phyloP scores from a whole-genome alignment of 2,888 invertebrate genomes.

The Dryomyza anilis region DNA sequence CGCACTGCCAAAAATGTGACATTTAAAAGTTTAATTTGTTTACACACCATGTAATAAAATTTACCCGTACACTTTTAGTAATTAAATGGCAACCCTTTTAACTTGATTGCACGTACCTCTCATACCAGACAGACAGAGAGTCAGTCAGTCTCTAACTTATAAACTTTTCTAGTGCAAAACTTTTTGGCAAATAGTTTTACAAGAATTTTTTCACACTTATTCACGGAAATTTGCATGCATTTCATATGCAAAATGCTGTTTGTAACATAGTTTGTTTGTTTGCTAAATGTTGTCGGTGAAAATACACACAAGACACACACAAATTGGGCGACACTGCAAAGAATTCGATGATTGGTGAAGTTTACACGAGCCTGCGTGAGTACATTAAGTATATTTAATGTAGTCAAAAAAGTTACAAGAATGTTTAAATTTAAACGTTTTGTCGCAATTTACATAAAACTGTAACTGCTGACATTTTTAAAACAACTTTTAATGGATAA shows the following conservation, averaged over 20 bases:
- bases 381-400: no score
- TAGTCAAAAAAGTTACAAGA: no score
- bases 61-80: conserved; percentile 20
- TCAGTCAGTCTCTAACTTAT: not conserved
- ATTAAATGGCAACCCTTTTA: conserved; percentile 28
- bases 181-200: conserved; percentile 6
- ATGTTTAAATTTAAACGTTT: no score
- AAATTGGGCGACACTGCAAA: conserved; percentile 1
- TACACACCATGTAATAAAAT: not conserved
- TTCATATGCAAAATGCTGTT: conserved; percentile 22
- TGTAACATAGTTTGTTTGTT: conserved; percentile 16
- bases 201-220: no score
- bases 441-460: no score
- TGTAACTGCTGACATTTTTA: no score
- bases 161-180: not conserved
- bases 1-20: no score
- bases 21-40: not conserved
- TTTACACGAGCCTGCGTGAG: no score
- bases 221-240: no score
- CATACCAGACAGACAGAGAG: not conserved
- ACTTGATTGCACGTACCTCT: not conserved
- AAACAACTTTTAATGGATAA: no score
- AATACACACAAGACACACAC: no score
- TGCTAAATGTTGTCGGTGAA: conserved; percentile 9
- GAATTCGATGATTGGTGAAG: no score